phyloP scores from a whole-genome alignment of 2,888 invertebrate genomes.

The Pristionchus entomophagus region DNA sequence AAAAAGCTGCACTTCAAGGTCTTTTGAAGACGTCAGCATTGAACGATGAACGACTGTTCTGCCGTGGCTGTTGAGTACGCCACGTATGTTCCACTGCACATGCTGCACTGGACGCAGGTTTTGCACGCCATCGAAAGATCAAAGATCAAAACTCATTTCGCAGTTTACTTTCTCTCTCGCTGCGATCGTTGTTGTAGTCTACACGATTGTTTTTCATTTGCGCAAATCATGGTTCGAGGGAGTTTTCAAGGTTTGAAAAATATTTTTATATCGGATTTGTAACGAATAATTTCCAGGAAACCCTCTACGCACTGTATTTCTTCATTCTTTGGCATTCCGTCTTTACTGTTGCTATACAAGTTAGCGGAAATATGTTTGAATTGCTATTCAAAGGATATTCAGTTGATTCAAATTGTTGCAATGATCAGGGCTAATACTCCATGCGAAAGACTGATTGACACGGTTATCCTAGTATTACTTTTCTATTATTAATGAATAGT shows the following conservation, averaged over 20 bases:
- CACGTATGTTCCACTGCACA: background rate
- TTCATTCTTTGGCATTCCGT: background rate
- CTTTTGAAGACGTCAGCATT: too few species aligned
- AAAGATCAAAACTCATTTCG: too few species aligned
- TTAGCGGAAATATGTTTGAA: background rate
- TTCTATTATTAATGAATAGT: too few species aligned
- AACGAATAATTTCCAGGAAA: background rate
- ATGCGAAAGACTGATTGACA: background rate
- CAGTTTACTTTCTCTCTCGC: background rate
- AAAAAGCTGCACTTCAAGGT: too few species aligned
- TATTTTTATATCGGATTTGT: too few species aligned
- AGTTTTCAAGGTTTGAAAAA: slow-evolving; percentile 37
- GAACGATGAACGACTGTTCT: too few species aligned
- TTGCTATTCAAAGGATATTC: background rate
- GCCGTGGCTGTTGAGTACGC: background rate
- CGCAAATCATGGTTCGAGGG: slow-evolving; percentile 28
- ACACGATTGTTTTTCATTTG: background rate
- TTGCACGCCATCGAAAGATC: too few species aligned
- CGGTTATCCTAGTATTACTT: background rate
- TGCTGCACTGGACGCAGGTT: background rate
- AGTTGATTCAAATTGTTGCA: background rate
- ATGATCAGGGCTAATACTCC: background rate
- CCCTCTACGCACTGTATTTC: slow-evolving; percentile 8
- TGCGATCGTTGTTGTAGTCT: background rate
- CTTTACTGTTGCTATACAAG: background rate